These are phyloP conservation scores for Anthopleura xanthogrammica DNA, from an alignment of 92 coral and sea anemone genomes.

Conservation along the genomic window DNA sequence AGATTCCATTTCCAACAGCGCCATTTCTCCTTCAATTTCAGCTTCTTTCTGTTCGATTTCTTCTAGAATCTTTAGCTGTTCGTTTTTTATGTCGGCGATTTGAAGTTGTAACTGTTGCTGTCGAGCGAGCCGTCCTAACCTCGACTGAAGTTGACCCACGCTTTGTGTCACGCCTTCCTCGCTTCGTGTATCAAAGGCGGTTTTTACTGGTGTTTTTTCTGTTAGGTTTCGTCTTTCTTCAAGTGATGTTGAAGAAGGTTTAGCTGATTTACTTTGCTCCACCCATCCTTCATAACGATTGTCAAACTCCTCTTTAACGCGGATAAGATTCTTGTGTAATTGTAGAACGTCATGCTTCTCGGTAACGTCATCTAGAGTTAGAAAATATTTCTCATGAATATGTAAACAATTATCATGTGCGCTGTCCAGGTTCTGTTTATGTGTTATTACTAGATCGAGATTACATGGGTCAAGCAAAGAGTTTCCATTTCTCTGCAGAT, in stretches of 20 bases:
- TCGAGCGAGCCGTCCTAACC: neutral
- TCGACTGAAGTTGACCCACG: neutral
- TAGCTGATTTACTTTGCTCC: neutral
- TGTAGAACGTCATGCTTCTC: neutral
- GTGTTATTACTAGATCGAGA: neutral
- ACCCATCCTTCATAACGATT: neutral
- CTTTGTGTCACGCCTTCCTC: neutral
- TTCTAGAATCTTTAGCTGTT: neutral
- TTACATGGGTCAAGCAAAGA: neutral
- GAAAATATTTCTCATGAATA: neutral
- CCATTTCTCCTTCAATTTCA: neutral
- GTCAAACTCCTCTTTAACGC: neutral
- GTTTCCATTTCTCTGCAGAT: neutral
- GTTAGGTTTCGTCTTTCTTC: neutral
- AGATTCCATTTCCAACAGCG: neutral
- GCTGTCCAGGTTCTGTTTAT: neutral
- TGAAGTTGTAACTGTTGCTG: neutral
- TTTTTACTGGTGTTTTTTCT: neutral
- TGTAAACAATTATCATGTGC: neutral
- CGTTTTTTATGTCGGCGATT: neutral
- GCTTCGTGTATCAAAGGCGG: neutral
- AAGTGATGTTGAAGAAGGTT: neutral
- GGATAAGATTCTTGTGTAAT: neutral
- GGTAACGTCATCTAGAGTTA: neutral
- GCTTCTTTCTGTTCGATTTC: slow-evolving; percentile 5